Evolutionary conservation across 2,888 invertebrate genomes (phyloP).

Genomic region (Polydrusus pterygomalis): DNA sequence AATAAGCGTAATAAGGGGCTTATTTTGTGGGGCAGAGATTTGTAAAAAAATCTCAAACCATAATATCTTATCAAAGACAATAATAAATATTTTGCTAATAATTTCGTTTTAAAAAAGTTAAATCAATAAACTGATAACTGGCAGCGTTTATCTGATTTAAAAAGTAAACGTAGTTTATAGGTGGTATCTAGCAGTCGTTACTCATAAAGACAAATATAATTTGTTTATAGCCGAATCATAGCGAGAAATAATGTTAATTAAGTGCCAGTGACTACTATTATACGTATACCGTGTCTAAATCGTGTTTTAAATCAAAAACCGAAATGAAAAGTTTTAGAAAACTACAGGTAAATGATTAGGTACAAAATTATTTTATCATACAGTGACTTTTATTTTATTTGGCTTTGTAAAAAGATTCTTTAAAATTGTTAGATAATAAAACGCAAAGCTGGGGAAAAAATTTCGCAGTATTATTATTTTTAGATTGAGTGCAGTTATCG

Average conservation of each 20-base stretch:
- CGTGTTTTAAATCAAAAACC: background rate
- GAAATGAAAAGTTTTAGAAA: background rate
- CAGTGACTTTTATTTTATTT: too few species aligned
- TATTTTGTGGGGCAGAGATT: background rate
- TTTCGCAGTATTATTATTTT: too few species aligned
- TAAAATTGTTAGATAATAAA: too few species aligned
- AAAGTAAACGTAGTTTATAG: conserved; percentile 22
- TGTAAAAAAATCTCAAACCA: background rate
- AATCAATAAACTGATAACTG: conserved; percentile 35
- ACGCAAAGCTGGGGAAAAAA: too few species aligned
- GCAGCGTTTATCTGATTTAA: conserved; percentile 26
- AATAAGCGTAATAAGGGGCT: background rate
- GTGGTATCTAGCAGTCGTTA: conserved; percentile 24
- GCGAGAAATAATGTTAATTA: background rate
- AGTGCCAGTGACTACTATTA: background rate
- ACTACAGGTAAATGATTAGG: too few species aligned
- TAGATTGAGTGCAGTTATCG: too few species aligned
- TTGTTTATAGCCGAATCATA: conserved; percentile 6
- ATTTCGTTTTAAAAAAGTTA: conserved; percentile 20
- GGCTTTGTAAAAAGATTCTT: too few species aligned
- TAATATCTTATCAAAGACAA: conserved; percentile 27
- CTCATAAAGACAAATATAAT: conserved; percentile 28
- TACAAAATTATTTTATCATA: too few species aligned
- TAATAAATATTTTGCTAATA: conserved; percentile 21
- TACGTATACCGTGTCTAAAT: too few species aligned